Percentiles rank a stretch among this genome's conserved stretches.
Evolutionary conservation across 2,888 invertebrate species (phyloP).

Genomic region (Napeogenes inachia): DNA sequence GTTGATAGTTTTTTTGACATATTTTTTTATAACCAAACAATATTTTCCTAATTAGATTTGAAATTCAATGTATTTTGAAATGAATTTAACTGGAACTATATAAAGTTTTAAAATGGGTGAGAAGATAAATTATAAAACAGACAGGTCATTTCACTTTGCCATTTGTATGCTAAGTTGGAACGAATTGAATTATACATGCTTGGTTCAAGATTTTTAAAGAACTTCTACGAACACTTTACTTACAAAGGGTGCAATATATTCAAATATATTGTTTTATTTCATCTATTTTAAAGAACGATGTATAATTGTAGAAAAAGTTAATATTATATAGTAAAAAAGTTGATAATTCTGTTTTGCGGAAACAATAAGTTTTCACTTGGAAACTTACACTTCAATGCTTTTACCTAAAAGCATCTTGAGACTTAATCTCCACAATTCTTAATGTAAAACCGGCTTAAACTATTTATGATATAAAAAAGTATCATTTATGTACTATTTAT

Average conservation of each 20-base stretch:
- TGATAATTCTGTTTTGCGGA: neutral
- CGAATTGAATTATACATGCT: constrained; percentile 19
- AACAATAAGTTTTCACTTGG: neutral
- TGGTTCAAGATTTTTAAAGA: constrained; percentile 11
- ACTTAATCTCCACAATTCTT: constrained; percentile 12
- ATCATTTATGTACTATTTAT: no score
- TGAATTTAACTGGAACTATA: no score
- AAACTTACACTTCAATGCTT: constrained; percentile 5
- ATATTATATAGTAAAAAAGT: no score
- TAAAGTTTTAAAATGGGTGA: no score
- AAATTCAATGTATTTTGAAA: no score
- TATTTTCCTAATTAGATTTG: no score
- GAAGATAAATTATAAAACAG: constrained; percentile 11
- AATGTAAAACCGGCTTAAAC: constrained; percentile 9
- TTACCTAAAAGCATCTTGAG: constrained; percentile 12
- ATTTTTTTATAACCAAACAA: no score
- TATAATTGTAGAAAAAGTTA: no score
- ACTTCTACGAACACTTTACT: neutral
- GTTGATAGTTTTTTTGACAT: no score
- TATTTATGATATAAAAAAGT: neutral
- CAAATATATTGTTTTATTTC: no score
- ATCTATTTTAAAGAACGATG: no score
- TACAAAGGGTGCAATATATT: no score
- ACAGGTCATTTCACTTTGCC: constrained; percentile 7
- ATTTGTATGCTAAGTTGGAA: constrained; percentile 20